phyloP scores from a whole-genome alignment of 2,113 vertebrate genomes.

The Chaetura pelagica region DNA sequence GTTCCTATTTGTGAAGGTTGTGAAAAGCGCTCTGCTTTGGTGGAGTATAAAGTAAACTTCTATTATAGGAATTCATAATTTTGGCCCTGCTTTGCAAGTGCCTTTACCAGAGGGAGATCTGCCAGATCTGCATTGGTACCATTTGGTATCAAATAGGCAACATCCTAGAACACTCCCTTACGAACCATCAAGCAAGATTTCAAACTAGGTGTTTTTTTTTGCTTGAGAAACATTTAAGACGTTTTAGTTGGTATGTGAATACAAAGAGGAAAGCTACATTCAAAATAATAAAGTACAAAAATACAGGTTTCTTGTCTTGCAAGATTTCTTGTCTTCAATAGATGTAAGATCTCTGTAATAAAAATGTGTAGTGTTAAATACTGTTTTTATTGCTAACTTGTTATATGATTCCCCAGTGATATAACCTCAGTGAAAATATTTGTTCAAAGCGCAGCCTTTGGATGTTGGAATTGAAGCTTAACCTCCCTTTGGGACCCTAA shows the following conservation, averaged over 20 bases:
- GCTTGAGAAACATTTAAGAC: neutral
- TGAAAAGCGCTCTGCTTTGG: neutral
- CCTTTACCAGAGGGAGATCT: neutral
- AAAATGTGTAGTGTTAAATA: neutral
- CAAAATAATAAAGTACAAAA: neutral
- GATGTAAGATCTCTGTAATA: neutral
- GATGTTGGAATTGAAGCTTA: neutral
- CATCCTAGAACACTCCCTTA: neutral
- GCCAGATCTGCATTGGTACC: neutral
- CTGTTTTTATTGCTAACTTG: neutral
- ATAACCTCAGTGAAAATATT: neutral
- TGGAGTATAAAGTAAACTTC: neutral
- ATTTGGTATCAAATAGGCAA: neutral
- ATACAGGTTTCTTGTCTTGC: neutral
- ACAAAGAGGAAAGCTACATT: neutral
- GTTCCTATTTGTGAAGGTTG: neutral
- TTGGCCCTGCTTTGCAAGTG: neutral
- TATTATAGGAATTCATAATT: fast-evolving
- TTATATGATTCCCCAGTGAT: neutral
- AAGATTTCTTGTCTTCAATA: neutral
- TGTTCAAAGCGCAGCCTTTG: neutral
- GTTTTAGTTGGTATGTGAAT: neutral
- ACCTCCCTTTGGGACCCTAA: neutral
- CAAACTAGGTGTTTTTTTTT: neutral
- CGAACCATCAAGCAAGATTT: neutral